A percentile compares a stretch with the other conserved stretches of the same genome.
Evolutionary conservation across 2,888 invertebrate genomes (phyloP).

Genomic region (Diadegma fenestrale): DNA sequence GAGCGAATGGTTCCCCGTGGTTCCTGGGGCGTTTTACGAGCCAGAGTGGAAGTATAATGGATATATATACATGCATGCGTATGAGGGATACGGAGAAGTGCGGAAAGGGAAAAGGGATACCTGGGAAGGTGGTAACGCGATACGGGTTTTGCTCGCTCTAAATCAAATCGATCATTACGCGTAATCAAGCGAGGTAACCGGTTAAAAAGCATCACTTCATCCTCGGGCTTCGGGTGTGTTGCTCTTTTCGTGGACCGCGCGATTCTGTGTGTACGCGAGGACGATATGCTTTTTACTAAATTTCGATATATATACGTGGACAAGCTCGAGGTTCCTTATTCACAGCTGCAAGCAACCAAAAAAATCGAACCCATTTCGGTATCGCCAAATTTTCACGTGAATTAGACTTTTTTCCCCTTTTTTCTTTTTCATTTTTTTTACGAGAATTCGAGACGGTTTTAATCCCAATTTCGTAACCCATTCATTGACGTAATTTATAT

Average conservation of each 20-base stretch:
- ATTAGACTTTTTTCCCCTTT: conserved; percentile 77
- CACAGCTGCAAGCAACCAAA: conserved; percentile 59
- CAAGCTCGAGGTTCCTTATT: conserved; percentile 22
- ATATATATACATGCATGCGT: conserved; percentile 9
- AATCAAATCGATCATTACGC: conserved; percentile 83
- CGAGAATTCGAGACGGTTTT: conserved; percentile 79
- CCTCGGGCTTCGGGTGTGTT: conserved; percentile 56
- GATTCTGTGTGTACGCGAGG: conserved; percentile 11
- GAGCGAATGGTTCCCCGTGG: conserved; percentile 49
- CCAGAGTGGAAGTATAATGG: conserved; percentile 35
- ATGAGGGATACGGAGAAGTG: background rate
- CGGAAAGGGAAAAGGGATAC: conserved; percentile 55
- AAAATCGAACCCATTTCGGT: conserved; percentile 48
- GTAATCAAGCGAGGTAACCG: conserved; percentile 82
- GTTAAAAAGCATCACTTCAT: conserved; percentile 71
- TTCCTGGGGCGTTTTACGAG: conserved; percentile 50
- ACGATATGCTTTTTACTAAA: conserved; percentile 15
- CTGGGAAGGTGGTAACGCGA: conserved; percentile 78
- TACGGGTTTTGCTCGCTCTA: conserved; percentile 76
- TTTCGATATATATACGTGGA: background rate
- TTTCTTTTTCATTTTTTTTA: conserved; percentile 68
- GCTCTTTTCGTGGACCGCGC: conserved; percentile 56
- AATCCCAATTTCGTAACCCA: conserved; percentile 81
- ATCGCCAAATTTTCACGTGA: conserved; percentile 75
- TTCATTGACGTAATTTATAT: conserved; percentile 72